A percentile compares a stretch with the other conserved stretches of the same genome.
These are phyloP conservation scores for Parauchenoglanis ngamensis DNA, from an alignment of 2,797 vertebrate genomes.

Conservation along the genomic window DNA sequence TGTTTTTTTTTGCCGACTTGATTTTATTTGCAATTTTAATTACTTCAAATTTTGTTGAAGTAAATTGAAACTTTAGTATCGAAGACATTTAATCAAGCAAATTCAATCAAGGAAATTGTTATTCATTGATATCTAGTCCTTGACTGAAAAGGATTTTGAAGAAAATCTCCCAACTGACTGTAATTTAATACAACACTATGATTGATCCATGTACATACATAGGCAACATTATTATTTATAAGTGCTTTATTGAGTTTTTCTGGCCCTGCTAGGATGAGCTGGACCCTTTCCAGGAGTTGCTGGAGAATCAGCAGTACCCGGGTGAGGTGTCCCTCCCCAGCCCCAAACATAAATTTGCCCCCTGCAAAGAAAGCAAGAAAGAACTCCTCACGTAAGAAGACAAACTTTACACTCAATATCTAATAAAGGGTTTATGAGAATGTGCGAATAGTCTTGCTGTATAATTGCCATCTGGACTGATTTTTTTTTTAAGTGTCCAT, in stretches of 20 bases:
- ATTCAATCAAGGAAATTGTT: constrained; percentile 1
- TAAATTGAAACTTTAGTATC: not conserved
- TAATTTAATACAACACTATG: not conserved
- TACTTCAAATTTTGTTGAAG: not conserved
- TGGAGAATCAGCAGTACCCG: constrained; percentile 90
- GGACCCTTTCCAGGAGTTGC: constrained; percentile 92
- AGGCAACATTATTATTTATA: not conserved
- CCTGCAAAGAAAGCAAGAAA: constrained; percentile 97
- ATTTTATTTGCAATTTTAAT: constrained; percentile 4
- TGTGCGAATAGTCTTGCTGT: not conserved
- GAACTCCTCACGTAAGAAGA: constrained; percentile 94
- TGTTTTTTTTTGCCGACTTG: not conserved
- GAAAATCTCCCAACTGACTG: not conserved
- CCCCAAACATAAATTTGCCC: constrained; percentile 92
- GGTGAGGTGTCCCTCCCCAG: constrained; percentile 89
- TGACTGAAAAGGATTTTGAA: constrained; percentile 12
- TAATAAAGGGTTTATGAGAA: not conserved
- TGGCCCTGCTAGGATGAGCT: constrained; percentile 80
- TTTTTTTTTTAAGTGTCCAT: not conserved
- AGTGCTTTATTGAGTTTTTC: constrained; percentile 25
- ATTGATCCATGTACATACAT: constrained; percentile 11
- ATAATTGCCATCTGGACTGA: not conserved
- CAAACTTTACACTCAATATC: not conserved
- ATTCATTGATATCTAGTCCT: not conserved
- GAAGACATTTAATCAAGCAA: not conserved